Evolutionary conservation across 2,797 vertebrate genomes (phyloP).

Genomic region (Cossypha polioptera): DNA sequence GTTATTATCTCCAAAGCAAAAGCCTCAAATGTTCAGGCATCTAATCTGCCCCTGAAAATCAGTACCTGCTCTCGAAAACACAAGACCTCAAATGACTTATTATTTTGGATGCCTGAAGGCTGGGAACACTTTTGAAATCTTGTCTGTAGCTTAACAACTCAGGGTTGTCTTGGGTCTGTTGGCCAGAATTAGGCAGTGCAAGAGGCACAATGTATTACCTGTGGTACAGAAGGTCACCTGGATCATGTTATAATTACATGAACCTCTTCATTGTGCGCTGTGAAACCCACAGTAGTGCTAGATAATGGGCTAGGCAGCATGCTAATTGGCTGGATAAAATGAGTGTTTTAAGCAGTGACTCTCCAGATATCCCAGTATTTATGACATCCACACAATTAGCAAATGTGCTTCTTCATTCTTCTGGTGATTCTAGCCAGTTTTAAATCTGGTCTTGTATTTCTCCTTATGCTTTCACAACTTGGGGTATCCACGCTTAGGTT

Average conservation of each 20-base stretch:
- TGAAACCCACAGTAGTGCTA: conserved; percentile 1
- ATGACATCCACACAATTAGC: background rate
- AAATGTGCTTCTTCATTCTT: background rate
- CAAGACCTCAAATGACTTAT: conserved; percentile 41
- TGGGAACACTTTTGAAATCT: conserved; percentile 29
- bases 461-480: background rate
- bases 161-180: background rate
- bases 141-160: conserved; percentile 18
- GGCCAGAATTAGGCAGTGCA: background rate
- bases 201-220: background rate
- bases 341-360: conserved; percentile 8
- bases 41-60: conserved; percentile 60
- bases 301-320: conserved; percentile 17
- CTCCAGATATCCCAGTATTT: background rate
- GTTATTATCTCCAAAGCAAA: conserved; percentile 59
- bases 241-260: conserved; percentile 37
- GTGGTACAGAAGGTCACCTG: conserved; percentile 3
- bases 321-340: conserved; percentile 39
- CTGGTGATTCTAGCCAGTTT: background rate
- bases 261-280: background rate
- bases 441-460: background rate
- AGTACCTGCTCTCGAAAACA: conserved; percentile 43
- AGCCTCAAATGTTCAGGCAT: conserved; percentile 42
- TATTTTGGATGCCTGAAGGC: conserved; percentile 43
- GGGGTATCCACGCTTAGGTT: background rate